Evolutionary conservation across 2,113 vertebrate species (phyloP).

Genomic region (Proterorhinus semilunaris): DNA sequence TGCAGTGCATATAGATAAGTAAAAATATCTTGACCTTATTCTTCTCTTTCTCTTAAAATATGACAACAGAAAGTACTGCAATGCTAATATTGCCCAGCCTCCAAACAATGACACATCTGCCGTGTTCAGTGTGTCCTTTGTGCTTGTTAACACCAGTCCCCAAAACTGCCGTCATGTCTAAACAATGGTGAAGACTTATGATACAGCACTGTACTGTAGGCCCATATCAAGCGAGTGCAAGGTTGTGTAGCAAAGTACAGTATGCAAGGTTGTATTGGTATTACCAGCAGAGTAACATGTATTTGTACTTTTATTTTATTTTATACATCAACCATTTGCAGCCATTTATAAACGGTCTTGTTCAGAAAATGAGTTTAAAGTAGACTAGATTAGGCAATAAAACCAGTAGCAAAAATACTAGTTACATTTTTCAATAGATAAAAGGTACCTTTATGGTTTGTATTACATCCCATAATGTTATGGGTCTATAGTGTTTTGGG

Average conservation of each 20-base stretch:
- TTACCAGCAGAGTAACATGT: not conserved
- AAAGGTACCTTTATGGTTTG: no score
- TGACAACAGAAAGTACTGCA: not conserved
- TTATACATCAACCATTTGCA: not conserved
- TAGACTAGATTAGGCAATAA: no score
- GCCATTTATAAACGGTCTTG: no score
- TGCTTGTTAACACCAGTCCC: slow-evolving; percentile 64
- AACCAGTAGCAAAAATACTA: no score
- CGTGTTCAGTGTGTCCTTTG: slow-evolving; percentile 46
- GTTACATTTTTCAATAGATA: no score
- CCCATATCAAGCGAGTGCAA: slow-evolving; percentile 5
- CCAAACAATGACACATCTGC: slow-evolving; percentile 6
- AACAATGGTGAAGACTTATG: slow-evolving; percentile 48
- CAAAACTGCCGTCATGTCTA: slow-evolving; percentile 48
- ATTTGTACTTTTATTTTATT: not conserved
- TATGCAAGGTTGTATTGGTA: not conserved
- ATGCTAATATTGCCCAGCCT: not conserved
- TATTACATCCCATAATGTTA: no score
- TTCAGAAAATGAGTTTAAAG: no score
- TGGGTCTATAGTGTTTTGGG: no score
- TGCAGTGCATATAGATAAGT: not conserved
- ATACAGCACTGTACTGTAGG: slow-evolving; percentile 12
- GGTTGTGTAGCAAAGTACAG: not conserved
- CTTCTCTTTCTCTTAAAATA: not conserved
- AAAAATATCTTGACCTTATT: not conserved